Percentiles rank a stretch among this genome's conserved stretches.
Evolutionary conservation across 2,797 vertebrate species (phyloP).

Genomic region (Diglossa cyanea): DNA sequence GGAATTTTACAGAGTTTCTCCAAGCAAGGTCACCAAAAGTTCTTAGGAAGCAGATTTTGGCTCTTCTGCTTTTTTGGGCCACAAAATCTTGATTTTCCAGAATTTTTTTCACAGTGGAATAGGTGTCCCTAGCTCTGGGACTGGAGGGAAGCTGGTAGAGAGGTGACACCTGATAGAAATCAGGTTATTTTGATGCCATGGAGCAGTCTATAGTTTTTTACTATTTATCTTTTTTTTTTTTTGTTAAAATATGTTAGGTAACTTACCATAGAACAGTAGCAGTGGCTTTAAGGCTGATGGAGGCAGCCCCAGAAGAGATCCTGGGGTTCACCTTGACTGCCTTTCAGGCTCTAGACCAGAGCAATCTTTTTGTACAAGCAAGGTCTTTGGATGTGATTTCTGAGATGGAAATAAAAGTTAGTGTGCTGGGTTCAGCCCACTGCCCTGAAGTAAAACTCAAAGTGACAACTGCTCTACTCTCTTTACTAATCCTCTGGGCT

Average conservation of each 20-base stretch:
- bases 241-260: neutral
- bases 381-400: neutral
- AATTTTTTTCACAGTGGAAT: neutral
- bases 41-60: neutral
- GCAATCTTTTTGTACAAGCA: neutral
- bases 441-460: neutral
- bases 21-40: neutral
- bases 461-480: neutral
- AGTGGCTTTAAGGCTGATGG: neutral
- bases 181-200: neutral
- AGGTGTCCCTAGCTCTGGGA: neutral
- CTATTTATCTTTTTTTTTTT: neutral
- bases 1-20: neutral
- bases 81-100: neutral
- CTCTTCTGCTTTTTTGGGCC: neutral
- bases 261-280: neutral
- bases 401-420: neutral
- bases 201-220: neutral
- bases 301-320: neutral
- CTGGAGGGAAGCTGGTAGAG: neutral
- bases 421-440: neutral
- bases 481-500: neutral
- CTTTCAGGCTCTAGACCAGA: neutral
- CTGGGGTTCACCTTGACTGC: neutral
- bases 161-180: neutral